Percentiles rank a stretch among this genome's conserved stretches.
phyloP scores from a whole-genome alignment of 2,888 invertebrate species.

The Drosophila melanocephala region DNA sequence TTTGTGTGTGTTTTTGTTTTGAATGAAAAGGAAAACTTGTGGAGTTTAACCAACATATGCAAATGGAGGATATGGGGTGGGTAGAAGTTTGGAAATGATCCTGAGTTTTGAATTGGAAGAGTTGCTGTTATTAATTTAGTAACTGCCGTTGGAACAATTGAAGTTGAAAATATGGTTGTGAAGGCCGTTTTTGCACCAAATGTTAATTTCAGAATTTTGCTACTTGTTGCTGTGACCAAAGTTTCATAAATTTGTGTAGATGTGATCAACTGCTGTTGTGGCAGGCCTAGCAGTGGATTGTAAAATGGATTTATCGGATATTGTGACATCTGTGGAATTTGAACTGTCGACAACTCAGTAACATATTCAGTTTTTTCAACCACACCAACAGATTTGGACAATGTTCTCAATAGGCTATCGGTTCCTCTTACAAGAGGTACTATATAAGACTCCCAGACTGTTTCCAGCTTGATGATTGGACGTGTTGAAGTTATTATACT shows the following conservation, averaged over 20 bases:
- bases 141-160: constrained; percentile 92
- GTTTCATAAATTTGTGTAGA: constrained; percentile 93
- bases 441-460: constrained; percentile 93
- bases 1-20: constrained; percentile 3
- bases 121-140: constrained; percentile 94
- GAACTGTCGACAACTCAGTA: constrained; percentile 90
- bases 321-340: constrained; percentile 86
- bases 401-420: constrained; percentile 91
- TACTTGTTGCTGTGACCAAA: constrained; percentile 91
- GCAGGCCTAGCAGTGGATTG: constrained; percentile 86
- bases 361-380: constrained; percentile 93
- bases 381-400: constrained; percentile 92
- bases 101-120: constrained; percentile 90
- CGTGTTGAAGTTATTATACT: constrained; percentile 90
- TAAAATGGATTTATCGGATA: constrained; percentile 85
- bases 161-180: constrained; percentile 94
- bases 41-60: constrained; percentile 89
- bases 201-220: constrained; percentile 93
- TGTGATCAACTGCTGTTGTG: constrained; percentile 91
- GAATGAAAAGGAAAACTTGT: neutral
- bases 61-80: constrained; percentile 91
- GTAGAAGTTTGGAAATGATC: constrained; percentile 91
- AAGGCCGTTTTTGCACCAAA: constrained; percentile 96
- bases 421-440: constrained; percentile 92
- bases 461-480: constrained; percentile 91